phyloP scores from a whole-genome alignment of 2,888 invertebrate species.

The Azorinus chamasolen region DNA sequence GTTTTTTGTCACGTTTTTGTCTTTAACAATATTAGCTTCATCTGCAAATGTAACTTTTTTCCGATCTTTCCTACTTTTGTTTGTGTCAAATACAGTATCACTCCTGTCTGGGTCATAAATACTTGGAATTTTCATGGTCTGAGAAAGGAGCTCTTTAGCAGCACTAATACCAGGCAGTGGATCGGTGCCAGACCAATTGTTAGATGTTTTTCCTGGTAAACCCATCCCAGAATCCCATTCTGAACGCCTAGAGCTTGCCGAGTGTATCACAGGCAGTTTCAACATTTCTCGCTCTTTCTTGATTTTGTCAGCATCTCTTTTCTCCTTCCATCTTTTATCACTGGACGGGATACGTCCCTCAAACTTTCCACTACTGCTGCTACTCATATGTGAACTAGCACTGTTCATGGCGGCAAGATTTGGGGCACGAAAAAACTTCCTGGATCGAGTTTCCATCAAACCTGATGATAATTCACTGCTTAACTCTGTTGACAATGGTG shows the following conservation, averaged over 20 bases:
- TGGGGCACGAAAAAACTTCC: conserved; percentile 64
- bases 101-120: conserved; percentile 69
- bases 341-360: conserved; percentile 9
- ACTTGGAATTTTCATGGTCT: conserved; percentile 67
- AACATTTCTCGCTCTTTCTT: conserved; percentile 63
- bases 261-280: conserved; percentile 66
- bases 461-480: conserved; percentile 29
- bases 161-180: conserved; percentile 65
- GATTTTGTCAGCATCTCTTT: conserved; percentile 49
- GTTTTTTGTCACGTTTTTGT: background rate
- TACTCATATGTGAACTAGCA: conserved; percentile 17
- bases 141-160: conserved; percentile 59
- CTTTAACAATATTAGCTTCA: conserved; percentile 20
- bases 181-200: conserved; percentile 36
- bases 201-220: conserved; percentile 23
- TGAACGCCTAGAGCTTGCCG: conserved; percentile 46
- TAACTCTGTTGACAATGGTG: conserved; percentile 44
- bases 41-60: conserved; percentile 66
- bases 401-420: conserved; percentile 55
- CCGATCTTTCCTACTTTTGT: conserved; percentile 20
- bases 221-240: conserved; percentile 73
- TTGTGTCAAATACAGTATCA: conserved; percentile 59
- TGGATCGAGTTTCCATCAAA: conserved; percentile 7
- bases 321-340: conserved; percentile 47
- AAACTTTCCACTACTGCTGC: background rate